Conservation (phyloP, 2,888 invertebrate genomes). For the Amorpha juglandis region DNA sequence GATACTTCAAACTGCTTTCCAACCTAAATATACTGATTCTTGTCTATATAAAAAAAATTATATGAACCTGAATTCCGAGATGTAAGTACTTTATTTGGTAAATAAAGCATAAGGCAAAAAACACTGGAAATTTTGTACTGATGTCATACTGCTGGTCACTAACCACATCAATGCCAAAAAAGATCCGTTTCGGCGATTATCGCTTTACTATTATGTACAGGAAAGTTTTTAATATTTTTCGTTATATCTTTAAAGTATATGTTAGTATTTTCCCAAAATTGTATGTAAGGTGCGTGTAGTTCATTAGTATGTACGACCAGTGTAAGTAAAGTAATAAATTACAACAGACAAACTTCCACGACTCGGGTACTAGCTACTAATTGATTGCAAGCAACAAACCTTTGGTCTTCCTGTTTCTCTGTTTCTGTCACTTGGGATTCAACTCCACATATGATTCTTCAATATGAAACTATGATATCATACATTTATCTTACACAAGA, state of each 20-base stretch:
- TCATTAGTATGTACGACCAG: too few relatives aligned
- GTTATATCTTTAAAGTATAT: too few relatives aligned
- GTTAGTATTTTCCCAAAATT: not conserved
- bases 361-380: too few relatives aligned
- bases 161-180: not conserved
- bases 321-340: too few relatives aligned
- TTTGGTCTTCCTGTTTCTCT: too few relatives aligned
- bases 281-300: too few relatives aligned
- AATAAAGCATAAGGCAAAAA: not conserved
- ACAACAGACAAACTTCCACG: too few relatives aligned
- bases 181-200: not conserved
- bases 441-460: too few relatives aligned
- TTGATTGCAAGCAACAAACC: too few relatives aligned
- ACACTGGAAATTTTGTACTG: not conserved
- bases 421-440: too few relatives aligned
- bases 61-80: not conserved
- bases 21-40: not conserved
- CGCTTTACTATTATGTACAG: not conserved
- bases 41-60: too few relatives aligned
- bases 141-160: not conserved
- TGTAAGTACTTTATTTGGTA: not conserved
- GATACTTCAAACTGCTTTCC: not conserved
- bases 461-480: too few relatives aligned
- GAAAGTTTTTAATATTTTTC: not conserved
- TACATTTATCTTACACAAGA: not conserved